Conservation (phyloP, 2,888 invertebrate genomes). For the Diploptera punctata region DNA sequence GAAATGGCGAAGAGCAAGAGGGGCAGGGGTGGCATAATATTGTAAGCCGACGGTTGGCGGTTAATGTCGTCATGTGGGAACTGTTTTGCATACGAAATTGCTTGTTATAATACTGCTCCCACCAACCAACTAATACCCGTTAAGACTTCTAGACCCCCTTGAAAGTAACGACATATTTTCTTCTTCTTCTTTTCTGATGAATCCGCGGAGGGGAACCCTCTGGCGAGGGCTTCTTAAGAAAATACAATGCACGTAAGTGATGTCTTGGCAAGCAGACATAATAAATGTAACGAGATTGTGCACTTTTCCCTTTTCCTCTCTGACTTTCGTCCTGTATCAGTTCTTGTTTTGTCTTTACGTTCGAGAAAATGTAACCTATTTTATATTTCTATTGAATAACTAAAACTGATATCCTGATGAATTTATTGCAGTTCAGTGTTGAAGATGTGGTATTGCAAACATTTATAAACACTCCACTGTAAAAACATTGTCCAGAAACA, state of each 20-base stretch:
- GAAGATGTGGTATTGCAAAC: too few relatives aligned
- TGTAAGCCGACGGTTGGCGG: background rate
- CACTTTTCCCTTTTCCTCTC: too few relatives aligned
- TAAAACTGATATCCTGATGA: too few relatives aligned
- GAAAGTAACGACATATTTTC: constrained; percentile 7
- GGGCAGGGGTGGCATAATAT: background rate
- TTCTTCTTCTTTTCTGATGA: constrained; percentile 9
- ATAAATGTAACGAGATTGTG: constrained; percentile 16
- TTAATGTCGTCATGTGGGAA: constrained; percentile 38
- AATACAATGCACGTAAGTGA: background rate
- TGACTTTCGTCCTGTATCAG: too few relatives aligned
- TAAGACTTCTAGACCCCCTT: constrained; percentile 5
- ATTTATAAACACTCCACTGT: too few relatives aligned
- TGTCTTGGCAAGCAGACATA: background rate
- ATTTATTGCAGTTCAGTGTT: too few relatives aligned
- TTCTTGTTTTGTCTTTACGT: too few relatives aligned
- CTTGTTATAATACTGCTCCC: constrained; percentile 33
- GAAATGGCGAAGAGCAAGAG: background rate
- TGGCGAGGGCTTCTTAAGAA: background rate
- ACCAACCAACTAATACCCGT: constrained; percentile 21
- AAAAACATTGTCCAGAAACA: too few relatives aligned
- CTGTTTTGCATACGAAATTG: constrained; percentile 40
- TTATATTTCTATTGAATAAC: too few relatives aligned
- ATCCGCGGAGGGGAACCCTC: background rate
- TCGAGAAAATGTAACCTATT: too few relatives aligned